phyloP scores from a whole-genome alignment of 2,113 vertebrate genomes.

The Pica pica region DNA sequence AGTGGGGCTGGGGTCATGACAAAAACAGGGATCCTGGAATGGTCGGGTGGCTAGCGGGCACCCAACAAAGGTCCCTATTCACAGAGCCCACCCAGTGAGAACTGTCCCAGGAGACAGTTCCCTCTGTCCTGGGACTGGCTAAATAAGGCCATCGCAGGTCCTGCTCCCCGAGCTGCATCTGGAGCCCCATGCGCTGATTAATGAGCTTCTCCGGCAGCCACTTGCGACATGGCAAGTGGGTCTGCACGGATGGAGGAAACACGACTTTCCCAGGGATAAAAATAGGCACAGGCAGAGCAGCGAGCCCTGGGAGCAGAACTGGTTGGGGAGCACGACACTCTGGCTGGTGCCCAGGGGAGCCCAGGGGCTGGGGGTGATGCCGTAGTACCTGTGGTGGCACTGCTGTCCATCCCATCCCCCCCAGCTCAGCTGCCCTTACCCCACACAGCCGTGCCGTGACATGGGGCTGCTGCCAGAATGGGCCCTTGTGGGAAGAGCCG shows the following conservation, averaged over 20 bases:
- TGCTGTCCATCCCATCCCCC: neutral
- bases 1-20: neutral
- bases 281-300: neutral
- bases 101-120: neutral
- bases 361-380: neutral
- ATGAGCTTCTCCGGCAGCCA: conserved; percentile 16
- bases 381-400: accelerated
- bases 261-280: conserved; percentile 65
- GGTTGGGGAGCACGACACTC: accelerated
- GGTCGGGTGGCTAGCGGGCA: neutral
- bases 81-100: neutral
- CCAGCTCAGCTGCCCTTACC: neutral
- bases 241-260: neutral
- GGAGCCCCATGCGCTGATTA: conserved; percentile 13
- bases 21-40: neutral
- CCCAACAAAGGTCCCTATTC: neutral
- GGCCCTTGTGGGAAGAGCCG: neutral
- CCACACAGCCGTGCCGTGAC: neutral
- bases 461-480: neutral
- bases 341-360: neutral
- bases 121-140: neutral
- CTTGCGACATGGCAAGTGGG: neutral
- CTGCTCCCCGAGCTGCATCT: neutral
- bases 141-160: conserved; percentile 3
- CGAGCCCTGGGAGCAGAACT: neutral